Percentiles rank a stretch among this genome's conserved stretches.
phyloP scores from a whole-genome alignment of 2,888 invertebrate species.

The Podotricha telesiphe region DNA sequence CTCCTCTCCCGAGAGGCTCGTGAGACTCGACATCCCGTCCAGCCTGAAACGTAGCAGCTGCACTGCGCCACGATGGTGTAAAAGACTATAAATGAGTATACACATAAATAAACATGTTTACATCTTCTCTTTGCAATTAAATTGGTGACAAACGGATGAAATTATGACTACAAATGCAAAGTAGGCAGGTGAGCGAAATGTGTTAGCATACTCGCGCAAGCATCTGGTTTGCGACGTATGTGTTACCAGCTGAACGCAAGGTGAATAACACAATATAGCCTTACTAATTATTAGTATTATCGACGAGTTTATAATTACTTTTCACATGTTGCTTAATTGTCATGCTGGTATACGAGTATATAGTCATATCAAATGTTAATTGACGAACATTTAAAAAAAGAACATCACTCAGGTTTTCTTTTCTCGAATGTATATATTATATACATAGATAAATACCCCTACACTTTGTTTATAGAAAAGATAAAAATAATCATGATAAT shows the following conservation, averaged over 20 bases:
- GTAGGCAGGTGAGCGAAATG: conserved; percentile 40
- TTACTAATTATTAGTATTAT: neutral
- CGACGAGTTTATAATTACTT: neutral
- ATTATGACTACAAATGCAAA: conserved; percentile 11
- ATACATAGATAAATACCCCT: neutral
- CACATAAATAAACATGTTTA: neutral
- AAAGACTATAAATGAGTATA: neutral
- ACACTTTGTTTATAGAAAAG: conserved; percentile 15
- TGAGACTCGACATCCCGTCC: too few species aligned
- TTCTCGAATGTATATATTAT: neutral
- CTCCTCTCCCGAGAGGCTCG: too few species aligned
- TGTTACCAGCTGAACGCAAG: conserved; percentile 37
- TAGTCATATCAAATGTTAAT: too few species aligned
- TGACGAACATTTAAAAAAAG: too few species aligned
- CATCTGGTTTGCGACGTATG: conserved; percentile 32
- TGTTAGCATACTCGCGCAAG: conserved; percentile 28
- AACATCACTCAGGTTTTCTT: too few species aligned
- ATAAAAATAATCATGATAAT: neutral
- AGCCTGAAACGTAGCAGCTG: too few species aligned
- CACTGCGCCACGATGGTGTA: too few species aligned
- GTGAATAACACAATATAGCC: conserved; percentile 24
- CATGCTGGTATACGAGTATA: too few species aligned
- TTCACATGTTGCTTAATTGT: neutral
- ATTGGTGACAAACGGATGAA: neutral
- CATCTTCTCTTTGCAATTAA: neutral